Evolutionary conservation across 2,888 invertebrate genomes (phyloP).

Genomic region (Cabera pusaria): DNA sequence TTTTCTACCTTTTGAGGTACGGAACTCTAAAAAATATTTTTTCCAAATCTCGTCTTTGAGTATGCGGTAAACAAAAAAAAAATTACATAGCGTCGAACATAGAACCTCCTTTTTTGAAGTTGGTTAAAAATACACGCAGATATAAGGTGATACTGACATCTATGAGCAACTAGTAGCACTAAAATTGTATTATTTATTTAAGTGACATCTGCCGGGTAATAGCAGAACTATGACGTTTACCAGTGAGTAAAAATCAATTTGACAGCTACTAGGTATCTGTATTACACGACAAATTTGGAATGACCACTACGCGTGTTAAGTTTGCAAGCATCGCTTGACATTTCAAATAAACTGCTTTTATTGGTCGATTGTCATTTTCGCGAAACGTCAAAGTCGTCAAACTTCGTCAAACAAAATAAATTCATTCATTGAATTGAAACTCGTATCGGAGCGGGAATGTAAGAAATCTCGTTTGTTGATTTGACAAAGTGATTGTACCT

Average conservation of each 20-base stretch:
- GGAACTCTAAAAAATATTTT: too few species aligned
- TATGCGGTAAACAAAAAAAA: too few species aligned
- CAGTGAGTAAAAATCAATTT: conserved; percentile 13
- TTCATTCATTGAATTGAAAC: conserved; percentile 38
- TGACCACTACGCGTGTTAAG: too few species aligned
- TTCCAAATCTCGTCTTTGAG: too few species aligned
- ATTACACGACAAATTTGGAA: too few species aligned
- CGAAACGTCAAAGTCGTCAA: conserved; percentile 30
- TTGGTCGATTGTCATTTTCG: conserved; percentile 42
- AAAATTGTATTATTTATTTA: neutral
- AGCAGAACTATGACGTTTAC: conserved; percentile 11
- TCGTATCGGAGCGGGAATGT: conserved; percentile 72
- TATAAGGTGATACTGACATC: conserved; percentile 43
- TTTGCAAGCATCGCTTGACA: too few species aligned
- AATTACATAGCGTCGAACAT: too few species aligned
- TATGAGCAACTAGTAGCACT: conserved; percentile 34
- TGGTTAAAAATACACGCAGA: too few species aligned
- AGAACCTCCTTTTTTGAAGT: too few species aligned
- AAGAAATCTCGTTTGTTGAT: conserved; percentile 74
- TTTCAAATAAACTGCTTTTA: too few species aligned
- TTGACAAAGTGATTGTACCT: conserved; percentile 76
- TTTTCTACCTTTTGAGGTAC: too few species aligned
- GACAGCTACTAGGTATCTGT: conserved; percentile 7
- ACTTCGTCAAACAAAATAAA: conserved; percentile 44
- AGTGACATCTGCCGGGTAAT: conserved; percentile 16